Evolutionary conservation across 2,113 vertebrate genomes (phyloP).

Genomic region (Pandion haliaetus): DNA sequence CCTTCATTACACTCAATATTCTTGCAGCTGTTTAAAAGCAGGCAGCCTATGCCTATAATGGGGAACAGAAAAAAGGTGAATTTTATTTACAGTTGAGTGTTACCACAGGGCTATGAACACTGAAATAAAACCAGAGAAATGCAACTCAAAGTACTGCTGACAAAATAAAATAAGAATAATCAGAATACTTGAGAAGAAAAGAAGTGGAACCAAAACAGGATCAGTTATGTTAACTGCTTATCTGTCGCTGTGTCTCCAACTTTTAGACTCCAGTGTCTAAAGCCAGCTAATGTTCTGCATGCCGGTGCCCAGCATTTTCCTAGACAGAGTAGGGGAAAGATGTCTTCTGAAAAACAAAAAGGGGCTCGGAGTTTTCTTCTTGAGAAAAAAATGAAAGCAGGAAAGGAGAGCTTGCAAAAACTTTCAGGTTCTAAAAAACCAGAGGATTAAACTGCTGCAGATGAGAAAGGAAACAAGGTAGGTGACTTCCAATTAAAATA

Average conservation of each 20-base stretch:
- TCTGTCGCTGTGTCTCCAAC: not conserved
- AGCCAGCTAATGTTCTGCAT: not conserved
- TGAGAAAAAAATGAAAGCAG: not conserved
- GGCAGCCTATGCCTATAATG: not conserved
- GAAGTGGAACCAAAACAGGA: not conserved
- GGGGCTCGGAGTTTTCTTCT: not conserved
- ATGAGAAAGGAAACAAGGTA: not conserved
- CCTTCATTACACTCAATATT: not conserved
- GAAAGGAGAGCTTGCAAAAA: not conserved
- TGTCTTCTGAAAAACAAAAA: not conserved
- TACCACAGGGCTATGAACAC: not conserved
- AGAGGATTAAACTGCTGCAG: not conserved
- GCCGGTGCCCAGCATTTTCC: not conserved
- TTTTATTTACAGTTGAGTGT: conserved; percentile 30
- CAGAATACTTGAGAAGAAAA: not conserved
- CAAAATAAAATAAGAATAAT: conserved; percentile 1
- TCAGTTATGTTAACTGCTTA: conserved; percentile 9
- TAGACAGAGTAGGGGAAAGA: not conserved
- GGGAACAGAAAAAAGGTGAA: conserved; percentile 37
- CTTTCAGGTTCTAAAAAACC: not conserved
- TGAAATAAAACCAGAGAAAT: not conserved
- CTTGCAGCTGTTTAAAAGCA: not conserved
- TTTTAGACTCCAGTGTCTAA: not conserved
- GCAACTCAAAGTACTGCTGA: not conserved
- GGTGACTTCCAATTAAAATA: conserved; percentile 33